Percentiles rank a stretch among this genome's conserved stretches.
Conservation (phyloP, 2,113 vertebrate genomes). For the Eira barbara region DNA sequence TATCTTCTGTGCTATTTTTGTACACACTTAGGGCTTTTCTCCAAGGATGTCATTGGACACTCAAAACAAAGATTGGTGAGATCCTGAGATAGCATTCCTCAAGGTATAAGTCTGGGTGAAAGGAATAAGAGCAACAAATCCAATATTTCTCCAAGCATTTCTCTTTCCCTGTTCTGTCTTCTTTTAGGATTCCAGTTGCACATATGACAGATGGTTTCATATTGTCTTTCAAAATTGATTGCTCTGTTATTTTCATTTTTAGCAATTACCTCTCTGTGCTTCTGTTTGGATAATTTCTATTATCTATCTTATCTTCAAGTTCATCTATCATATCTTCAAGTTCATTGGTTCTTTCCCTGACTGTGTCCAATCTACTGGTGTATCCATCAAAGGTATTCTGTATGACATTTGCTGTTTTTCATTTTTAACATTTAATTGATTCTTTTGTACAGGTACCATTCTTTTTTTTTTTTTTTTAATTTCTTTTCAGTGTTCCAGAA, state of each 20-base stretch:
- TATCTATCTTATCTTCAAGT: too few species aligned
- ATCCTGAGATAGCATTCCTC: background rate
- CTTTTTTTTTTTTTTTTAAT: too few species aligned
- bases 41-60: background rate
- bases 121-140: background rate
- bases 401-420: background rate
- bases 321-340: background rate
- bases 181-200: background rate
- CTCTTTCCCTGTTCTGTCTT: background rate
- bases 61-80: background rate
- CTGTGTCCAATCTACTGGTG: background rate
- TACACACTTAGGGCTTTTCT: background rate
- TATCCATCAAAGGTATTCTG: background rate
- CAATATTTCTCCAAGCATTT: background rate
- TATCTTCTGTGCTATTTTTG: background rate
- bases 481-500: too few species aligned
- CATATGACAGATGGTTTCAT: background rate
- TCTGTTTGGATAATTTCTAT: background rate
- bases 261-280: background rate
- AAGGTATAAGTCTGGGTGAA: background rate
- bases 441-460: background rate
- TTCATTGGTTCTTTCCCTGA: background rate
- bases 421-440: conserved; percentile 9
- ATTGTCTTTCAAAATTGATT: background rate
- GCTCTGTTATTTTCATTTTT: background rate